Conservation (phyloP, 1,140 invertebrate species). For the Euschistus heros region DNA sequence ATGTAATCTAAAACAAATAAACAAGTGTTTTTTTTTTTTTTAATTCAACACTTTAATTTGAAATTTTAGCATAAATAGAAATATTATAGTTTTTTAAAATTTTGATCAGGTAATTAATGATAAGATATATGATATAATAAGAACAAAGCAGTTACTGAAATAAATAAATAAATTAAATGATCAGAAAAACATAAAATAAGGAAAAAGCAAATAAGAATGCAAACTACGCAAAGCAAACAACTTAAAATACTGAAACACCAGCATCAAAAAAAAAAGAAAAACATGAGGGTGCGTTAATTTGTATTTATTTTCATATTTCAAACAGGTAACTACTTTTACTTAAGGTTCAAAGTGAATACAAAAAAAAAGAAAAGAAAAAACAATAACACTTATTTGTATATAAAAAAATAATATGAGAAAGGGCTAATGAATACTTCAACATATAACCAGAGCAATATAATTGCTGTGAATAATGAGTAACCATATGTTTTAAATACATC, state of each 20-base stretch:
- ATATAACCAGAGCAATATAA: too few species aligned
- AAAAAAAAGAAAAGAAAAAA: not conserved
- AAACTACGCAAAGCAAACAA: not conserved
- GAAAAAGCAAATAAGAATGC: constrained; percentile 12
- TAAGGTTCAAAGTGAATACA: not conserved
- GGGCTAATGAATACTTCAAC: too few species aligned
- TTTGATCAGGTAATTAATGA: too few species aligned
- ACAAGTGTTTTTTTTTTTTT: too few species aligned
- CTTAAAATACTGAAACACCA: constrained; percentile 7
- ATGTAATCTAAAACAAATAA: too few species aligned
- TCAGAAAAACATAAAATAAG: constrained; percentile 29
- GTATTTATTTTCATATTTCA: constrained; percentile 17
- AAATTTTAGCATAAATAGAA: too few species aligned
- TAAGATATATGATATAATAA: not conserved
- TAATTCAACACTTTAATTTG: too few species aligned
- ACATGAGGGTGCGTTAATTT: constrained; percentile 34
- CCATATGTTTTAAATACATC: too few species aligned
- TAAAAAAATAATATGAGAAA: not conserved
- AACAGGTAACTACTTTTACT: constrained; percentile 1
- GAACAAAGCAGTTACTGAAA: not conserved
- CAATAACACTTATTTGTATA: not conserved
- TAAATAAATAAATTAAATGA: constrained; percentile 17
- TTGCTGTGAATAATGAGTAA: too few species aligned
- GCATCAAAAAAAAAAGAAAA: constrained; percentile 30
- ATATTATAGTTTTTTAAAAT: too few species aligned